phyloP scores from a whole-genome alignment of 2,113 vertebrate species.

The Cisticola juncidis region DNA sequence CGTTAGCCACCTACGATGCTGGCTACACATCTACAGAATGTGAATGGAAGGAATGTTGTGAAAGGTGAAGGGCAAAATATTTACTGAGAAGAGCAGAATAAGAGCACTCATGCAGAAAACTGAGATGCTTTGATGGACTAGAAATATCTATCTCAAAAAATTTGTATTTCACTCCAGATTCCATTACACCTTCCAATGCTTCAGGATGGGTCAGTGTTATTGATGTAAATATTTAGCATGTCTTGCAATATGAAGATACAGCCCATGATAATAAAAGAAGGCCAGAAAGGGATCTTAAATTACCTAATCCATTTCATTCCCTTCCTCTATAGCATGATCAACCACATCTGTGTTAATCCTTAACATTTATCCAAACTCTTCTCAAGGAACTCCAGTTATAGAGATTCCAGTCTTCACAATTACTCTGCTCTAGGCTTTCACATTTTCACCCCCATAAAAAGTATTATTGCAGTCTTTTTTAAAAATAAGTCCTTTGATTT shows the following conservation, averaged over 20 bases:
- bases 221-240: background rate
- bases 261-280: background rate
- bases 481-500: background rate
- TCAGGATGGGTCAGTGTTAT: background rate
- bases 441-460: background rate
- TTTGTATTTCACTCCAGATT: background rate
- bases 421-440: background rate
- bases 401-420: background rate
- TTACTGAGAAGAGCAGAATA: background rate
- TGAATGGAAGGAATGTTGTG: background rate
- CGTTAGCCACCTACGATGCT: background rate
- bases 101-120: background rate
- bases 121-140: background rate
- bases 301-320: background rate
- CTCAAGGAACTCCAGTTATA: background rate
- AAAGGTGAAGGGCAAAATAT: background rate
- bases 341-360: background rate
- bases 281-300: background rate
- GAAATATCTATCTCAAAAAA: background rate
- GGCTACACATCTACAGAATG: background rate
- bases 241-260: background rate
- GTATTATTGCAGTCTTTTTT: background rate
- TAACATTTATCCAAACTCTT: background rate
- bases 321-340: background rate
- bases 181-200: background rate